Conservation (phyloP, 1,140 invertebrate species). For the Trachymyrmex septentrionalis region DNA sequence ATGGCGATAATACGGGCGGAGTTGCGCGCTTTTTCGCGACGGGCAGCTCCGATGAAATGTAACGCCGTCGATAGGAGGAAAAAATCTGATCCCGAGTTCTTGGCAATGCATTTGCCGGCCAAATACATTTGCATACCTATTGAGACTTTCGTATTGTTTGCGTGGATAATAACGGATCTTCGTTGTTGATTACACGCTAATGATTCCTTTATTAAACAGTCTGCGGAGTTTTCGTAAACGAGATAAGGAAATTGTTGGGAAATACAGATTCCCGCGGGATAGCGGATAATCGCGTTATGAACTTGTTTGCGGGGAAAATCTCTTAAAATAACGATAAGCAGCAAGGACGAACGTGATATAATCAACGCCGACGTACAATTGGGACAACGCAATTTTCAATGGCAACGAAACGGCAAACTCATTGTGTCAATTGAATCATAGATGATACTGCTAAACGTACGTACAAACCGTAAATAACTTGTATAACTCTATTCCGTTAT, state of each 20-base stretch:
- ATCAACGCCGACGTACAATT: conserved; percentile 13
- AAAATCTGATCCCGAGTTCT: conserved; percentile 45
- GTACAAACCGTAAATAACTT: background rate
- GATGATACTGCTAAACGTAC: background rate
- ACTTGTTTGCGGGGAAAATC: background rate
- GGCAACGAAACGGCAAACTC: conserved; percentile 33
- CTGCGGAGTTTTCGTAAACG: background rate
- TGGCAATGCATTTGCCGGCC: background rate
- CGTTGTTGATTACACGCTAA: conserved; percentile 48
- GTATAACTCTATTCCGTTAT: background rate
- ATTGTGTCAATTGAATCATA: conserved; percentile 24
- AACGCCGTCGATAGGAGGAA: conserved; percentile 32
- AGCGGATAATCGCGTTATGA: background rate
- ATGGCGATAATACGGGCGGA: conserved; percentile 57
- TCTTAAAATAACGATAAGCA: conserved; percentile 14
- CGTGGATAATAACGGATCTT: conserved; percentile 52
- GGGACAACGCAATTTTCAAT: conserved; percentile 9
- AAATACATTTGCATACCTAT: conserved; percentile 23
- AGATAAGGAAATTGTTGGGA: conserved; percentile 31
- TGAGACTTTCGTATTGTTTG: conserved; percentile 44
- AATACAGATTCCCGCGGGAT: conserved; percentile 25
- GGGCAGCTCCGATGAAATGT: conserved; percentile 23
- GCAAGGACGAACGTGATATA: conserved; percentile 8
- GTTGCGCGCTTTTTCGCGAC: conserved; percentile 40
- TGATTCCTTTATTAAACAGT: conserved; percentile 53